Evolutionary conservation across 92 coral and sea anemone genomes (phyloP).

Genomic region (Scolanthus callimorphus): DNA sequence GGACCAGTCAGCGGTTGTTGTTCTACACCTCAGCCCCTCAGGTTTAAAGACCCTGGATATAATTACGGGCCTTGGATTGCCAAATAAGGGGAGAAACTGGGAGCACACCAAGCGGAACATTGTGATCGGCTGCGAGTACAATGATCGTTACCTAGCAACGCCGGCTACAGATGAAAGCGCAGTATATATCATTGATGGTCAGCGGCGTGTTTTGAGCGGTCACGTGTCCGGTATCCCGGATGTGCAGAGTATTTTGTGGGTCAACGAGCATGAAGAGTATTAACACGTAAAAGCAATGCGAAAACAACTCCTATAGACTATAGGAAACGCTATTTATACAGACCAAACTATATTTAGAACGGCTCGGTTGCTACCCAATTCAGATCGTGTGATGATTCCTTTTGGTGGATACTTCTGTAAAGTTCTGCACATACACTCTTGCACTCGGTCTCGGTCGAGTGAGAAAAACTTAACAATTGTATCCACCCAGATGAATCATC

Average conservation of each 20-base stretch:
- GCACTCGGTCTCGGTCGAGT: too few relatives aligned
- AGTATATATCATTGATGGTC: constrained; percentile 48
- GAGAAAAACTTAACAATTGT: too few relatives aligned
- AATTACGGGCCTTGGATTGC: constrained; percentile 38
- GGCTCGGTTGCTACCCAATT: too few relatives aligned
- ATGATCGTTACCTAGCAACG: constrained; percentile 64
- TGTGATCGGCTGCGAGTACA: constrained; percentile 50
- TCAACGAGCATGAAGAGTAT: constrained; percentile 26
- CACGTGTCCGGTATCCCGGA: constrained; percentile 32
- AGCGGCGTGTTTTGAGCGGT: constrained; percentile 40
- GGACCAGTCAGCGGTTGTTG: constrained; percentile 36
- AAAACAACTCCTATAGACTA: too few relatives aligned
- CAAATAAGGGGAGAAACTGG: constrained; percentile 36
- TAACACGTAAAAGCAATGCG: too few relatives aligned
- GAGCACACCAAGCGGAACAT: constrained; percentile 49
- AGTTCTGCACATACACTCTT: too few relatives aligned
- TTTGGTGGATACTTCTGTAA: too few relatives aligned
- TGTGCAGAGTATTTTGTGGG: constrained; percentile 49
- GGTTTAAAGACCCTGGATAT: constrained; percentile 41
- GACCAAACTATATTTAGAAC: too few relatives aligned
- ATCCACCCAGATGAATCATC: too few relatives aligned
- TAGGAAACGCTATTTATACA: too few relatives aligned
- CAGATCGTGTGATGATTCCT: too few relatives aligned
- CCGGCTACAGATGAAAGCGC: constrained; percentile 59
- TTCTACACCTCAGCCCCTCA: constrained; percentile 43